These are phyloP conservation scores for Amitus sp. DNA, from an alignment of 2,888 invertebrate species.

Conservation along the genomic window DNA sequence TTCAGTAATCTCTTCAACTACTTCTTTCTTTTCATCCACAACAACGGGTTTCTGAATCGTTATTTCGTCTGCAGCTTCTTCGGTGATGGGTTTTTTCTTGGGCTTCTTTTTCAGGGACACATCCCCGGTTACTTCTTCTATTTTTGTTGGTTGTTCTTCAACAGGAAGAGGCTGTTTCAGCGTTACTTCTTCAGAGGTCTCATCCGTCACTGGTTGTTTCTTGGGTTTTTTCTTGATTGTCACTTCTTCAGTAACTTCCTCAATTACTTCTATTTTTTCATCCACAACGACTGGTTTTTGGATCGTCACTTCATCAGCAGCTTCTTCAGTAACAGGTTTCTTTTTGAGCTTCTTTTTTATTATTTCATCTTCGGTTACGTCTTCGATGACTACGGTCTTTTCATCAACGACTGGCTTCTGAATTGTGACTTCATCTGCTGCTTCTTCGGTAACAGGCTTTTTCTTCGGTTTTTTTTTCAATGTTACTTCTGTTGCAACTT, in stretches of 20 bases:
- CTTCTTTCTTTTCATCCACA: constrained; percentile 49
- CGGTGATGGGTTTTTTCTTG: constrained; percentile 51
- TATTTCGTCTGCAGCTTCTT: constrained; percentile 47
- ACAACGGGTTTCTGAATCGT: constrained; percentile 50
- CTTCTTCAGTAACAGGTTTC: constrained; percentile 46
- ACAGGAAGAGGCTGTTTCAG: constrained; percentile 50
- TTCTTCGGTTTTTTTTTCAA: too few species aligned
- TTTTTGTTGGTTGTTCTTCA: constrained; percentile 48
- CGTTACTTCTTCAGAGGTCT: constrained; percentile 46
- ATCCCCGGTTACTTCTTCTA: constrained; percentile 57
- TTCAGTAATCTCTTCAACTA: constrained; percentile 51
- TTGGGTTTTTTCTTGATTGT: constrained; percentile 53
- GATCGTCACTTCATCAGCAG: constrained; percentile 43
- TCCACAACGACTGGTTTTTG: constrained; percentile 47
- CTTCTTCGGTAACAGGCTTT: constrained; percentile 79
- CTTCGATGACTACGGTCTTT: too few species aligned
- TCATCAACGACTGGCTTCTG: constrained; percentile 71
- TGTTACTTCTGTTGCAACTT: constrained; percentile 68
- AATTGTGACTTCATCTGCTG: constrained; percentile 80
- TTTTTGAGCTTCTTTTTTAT: constrained; percentile 68
- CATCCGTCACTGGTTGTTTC: constrained; percentile 51
- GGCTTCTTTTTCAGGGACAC: constrained; percentile 55
- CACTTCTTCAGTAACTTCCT: constrained; percentile 49
- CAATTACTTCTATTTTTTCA: constrained; percentile 42
- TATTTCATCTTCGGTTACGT: constrained; percentile 87